Base-by-base conservation (phyloP, 2,888 invertebrate species). In the Philereme vetulata region DNA sequence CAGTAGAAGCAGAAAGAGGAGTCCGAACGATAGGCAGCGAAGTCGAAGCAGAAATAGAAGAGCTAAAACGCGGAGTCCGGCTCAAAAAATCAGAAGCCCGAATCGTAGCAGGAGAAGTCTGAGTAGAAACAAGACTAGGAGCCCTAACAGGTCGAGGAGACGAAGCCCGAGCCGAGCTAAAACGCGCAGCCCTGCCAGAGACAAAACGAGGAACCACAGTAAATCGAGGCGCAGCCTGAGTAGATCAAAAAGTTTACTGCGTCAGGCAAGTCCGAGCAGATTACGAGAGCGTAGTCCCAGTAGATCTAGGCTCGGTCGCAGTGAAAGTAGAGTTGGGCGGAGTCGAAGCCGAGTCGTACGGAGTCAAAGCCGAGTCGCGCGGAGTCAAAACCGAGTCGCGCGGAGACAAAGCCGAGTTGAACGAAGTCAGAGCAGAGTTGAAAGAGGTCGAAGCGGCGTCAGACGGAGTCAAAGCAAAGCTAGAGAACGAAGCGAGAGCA, bases 121-220 rank as follows among this genome's bases (percentile, higher is more conserved):
- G 4, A 49, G 36, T 38, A 40, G 49, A 7, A 11, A 5, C 9
- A 43, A 32, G 32, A 6, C 52, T 7, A 8, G 47, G 11, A 57
- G 43, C 11, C 11, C 51, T 36, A 4, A 4, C 40, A 9, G 46
- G n/a, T n/a, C 21, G 2, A 35, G n/a, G 7, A 45, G 44, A 10
- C 10, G 53, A 9, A 59, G 49, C 9, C 58, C 58, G 9, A 38
- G 49, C 44, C 6, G 43, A 11, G 21, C 5, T 4, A 48, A 33
- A 51, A 10, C 5, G 11, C 11, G 56, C 6, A 21, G 44, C n/a
- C 11, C 34, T 7, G 34, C 34, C n/a, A 7, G 48, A 11, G 34
- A 4, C 36, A 10, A 21, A 34, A 42, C 10, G 48, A 10, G 50
- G 9, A 60, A 51, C 33, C 60, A 51, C 32, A 11, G 46, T 44